Evolutionary conservation across 2,888 invertebrate genomes (phyloP), one percentile per base, ranked within the genome.

Genomic region (Oligia fasciuncula): DNA sequence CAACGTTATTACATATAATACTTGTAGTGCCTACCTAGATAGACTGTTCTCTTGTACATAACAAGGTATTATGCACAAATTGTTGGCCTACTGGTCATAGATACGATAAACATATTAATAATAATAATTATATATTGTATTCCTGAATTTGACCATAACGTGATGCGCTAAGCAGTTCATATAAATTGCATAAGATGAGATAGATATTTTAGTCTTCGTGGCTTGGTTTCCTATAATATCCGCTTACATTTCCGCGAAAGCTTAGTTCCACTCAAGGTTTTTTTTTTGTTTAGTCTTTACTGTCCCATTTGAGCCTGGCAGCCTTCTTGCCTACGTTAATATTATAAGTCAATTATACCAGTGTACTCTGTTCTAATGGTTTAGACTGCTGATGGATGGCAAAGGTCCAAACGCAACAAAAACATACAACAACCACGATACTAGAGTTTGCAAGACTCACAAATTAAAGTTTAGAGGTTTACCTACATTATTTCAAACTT

Each of bases 1-100:
- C 85, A 73, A 80, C 86, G 85, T 80, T 90, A 83, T 80, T 90
- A 83, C 85, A 89, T 79, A 78, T 83, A 71, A 84, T 76, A 73
- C 71, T 63, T 75, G 66, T 71, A 54, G 29, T 14, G n/a, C 4
- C 49, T 66, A 73, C 73, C 63, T 67, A 71, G 46, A 68, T 54
- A 63, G 57, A 67, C 8, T 70, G 29, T 60, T 46, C 57, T 68
- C 62, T 62, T 77, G 40, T 67, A 29, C 23, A 67, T 35, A 43
- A 6, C 9, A 29, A 29, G 29, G 29, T 8, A 43, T 43, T 43
- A 49, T 17, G 35, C 67, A 46, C 11, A 35, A 63, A 23, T 51
- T 77, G 9, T n/a, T 76, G 23, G 13, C 19, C 19, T 5, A n/a
- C 23, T 51, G 23, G 14, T 35, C 23, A 35, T 8, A 35, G 13